Conservation (phyloP, 1,140 invertebrate species). For the Lithobius niger region DNA sequence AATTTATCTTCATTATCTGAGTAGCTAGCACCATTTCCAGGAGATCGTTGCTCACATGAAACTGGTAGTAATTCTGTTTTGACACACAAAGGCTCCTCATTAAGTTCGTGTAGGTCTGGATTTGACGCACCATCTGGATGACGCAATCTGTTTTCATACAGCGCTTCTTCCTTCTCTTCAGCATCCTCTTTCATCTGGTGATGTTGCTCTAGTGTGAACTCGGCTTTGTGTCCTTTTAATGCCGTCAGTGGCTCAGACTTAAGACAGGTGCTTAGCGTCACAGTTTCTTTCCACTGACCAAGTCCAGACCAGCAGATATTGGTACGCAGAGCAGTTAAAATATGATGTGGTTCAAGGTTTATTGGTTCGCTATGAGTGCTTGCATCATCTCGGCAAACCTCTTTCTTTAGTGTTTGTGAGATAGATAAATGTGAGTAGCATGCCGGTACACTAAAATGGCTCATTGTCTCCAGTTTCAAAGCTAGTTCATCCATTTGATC, state of each 20-base stretch:
- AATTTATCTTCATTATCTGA: slow-evolving; percentile 25
- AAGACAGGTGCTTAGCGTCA: slow-evolving; percentile 12
- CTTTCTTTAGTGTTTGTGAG: background rate
- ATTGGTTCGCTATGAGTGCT: background rate
- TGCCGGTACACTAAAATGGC: background rate
- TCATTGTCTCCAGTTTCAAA: background rate
- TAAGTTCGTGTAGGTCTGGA: slow-evolving; percentile 63
- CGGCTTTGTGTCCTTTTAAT: background rate
- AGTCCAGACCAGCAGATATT: slow-evolving; percentile 1
- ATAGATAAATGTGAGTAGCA: background rate
- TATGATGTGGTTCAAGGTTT: too few relatives aligned
- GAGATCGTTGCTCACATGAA: slow-evolving; percentile 19
- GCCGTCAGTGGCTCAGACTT: slow-evolving; percentile 1
- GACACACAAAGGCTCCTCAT: slow-evolving; percentile 9
- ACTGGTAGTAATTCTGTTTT: slow-evolving; percentile 3
- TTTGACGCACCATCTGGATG: slow-evolving; percentile 83
- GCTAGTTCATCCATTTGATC: background rate
- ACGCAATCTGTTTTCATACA: slow-evolving; percentile 46
- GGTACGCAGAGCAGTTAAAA: too few relatives aligned
- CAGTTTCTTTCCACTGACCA: background rate
- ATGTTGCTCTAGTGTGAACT: background rate
- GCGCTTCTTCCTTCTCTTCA: background rate
- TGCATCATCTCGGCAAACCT: background rate
- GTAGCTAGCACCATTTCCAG: slow-evolving; percentile 31
- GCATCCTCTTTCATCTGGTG: background rate